Evolutionary conservation across 37 sponge, comb jelly and placozoan genomes (phyloP), one percentile per base, ranked within the genome.

Genomic region (Dysidea cf. avara): DNA sequence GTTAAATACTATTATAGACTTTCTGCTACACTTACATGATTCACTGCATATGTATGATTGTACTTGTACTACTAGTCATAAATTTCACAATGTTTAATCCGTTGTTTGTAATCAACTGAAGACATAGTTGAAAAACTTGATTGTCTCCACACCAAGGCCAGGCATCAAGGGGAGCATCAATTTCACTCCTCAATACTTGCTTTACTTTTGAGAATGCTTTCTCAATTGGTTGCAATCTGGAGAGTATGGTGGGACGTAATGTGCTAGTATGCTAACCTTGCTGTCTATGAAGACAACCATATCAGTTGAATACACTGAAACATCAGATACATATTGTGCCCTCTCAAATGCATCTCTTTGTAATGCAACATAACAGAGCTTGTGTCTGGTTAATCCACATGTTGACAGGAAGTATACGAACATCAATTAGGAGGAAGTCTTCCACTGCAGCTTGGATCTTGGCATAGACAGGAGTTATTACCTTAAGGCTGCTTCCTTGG

Each of bases 181-280:
- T 57, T 26, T 17, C 71, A 33, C 24, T 16, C 34, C 36, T 62
- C 43, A 62, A 62, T 3, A 55, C 34, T n/a, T n/a, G n/a, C n/a
- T n/a, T n/a, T n/a, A n/a, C n/a, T n/a, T n/a, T n/a, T n/a, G n/a
- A n/a, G n/a, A n/a, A n/a, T n/a, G n/a, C n/a, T n/a, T n/a, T n/a
- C n/a, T n/a, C n/a, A n/a, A n/a, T n/a, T n/a, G n/a, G n/a, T n/a
- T n/a, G n/a, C n/a, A n/a, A n/a, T n/a, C n/a, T n/a, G n/a, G n/a
- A n/a, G n/a, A n/a, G 39, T 76, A 76, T 34, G 77, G 77, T 17
- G 77, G 77, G 9, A 76, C 24, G 28, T 56, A 76, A 11, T 51
- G 66, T 17, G 64, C 66, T 36, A 75, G 53, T 29, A 50, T 64
- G 47, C 76, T 64, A 31, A 62, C n/a, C n/a, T n/a, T n/a, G n/a